Evolutionary conservation across 64 coral and sea anemone species (phyloP), one percentile per base, ranked within the genome.

Genomic region (Anthopleura sola): DNA sequence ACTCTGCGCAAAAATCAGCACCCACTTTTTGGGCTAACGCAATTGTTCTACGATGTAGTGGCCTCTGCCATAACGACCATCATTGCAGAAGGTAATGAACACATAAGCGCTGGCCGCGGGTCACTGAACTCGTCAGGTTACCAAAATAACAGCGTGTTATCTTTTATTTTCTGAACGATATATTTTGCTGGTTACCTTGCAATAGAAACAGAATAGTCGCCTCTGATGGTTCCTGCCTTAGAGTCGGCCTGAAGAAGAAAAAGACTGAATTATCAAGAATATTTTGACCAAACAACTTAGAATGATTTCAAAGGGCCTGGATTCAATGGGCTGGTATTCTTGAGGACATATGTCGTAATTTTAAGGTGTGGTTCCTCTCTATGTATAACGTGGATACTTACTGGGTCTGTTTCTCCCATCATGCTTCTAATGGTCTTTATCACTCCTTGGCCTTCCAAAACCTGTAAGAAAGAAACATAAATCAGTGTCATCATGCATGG

Each of bases 401-500:
- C 82, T 36, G 82, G 82, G 58, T 84, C 60, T 10, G 62, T 86
- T n/a, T 69, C 62, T 17, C 84, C 62, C 62, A 86, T 54, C 62
- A 86, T 86, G 44, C 69, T 54, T 40, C 56, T 39, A 17, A n/a
- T 46, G 7, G 56, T 86, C 49, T 74, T 86, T 4, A 69, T 39
- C 9, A 86, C 64, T 60, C 84, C 84, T 84, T 60, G 54, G 17
- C 82, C 82, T 84, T 84, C 82, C 53, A 31, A 84, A 31, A 84
- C 60, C 60, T 66, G 60, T 28, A 26, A 21, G n/a, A 56, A 56
- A 56, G 16, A 18, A 16, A 3, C 55, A 56, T 16, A 20, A 56
- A 56, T 21, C 16, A 56, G 19, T 20, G 16, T 2, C 3, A 14
- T 56, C 2, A 40, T 6, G 39, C 40, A 44, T 21, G 16, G 17